phyloP scores from a whole-genome alignment of 2,113 vertebrate species.

The Barbus barbus region DNA sequence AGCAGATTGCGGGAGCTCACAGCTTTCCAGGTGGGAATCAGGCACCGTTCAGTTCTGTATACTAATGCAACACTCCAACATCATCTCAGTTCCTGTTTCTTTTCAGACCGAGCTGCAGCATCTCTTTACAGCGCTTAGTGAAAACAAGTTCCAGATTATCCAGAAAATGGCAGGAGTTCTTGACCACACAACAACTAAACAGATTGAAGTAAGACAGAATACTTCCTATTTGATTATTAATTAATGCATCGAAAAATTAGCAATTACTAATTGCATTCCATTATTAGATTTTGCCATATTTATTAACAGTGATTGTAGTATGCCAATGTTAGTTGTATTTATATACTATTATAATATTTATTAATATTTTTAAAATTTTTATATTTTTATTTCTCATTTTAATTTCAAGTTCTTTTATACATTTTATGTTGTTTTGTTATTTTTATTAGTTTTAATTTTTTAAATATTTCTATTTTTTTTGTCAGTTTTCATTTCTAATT shows the following conservation, averaged over 20 bases:
- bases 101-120: constrained; percentile 88
- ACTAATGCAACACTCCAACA: too few species aligned
- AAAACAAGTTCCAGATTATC: constrained; percentile 85
- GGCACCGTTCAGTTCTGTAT: neutral
- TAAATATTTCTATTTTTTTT: neutral
- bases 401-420: neutral
- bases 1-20: constrained; percentile 83
- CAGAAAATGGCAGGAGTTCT: constrained; percentile 84
- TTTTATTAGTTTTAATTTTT: neutral
- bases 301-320: neutral
- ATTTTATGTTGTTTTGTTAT: neutral
- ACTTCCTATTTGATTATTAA: neutral
- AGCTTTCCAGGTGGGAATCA: constrained; percentile 82
- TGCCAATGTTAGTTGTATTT: neutral
- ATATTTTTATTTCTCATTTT: neutral
- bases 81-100: constrained; percentile 15
- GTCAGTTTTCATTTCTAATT: neutral
- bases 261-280: neutral
- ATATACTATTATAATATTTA: neutral
- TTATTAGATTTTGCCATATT: neutral
- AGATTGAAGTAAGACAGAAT: constrained; percentile 82
- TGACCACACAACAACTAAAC: constrained; percentile 84
- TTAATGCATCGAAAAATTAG: neutral
- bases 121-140: constrained; percentile 82
- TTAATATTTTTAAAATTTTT: neutral